A percentile compares a stretch with the other conserved stretches of the same genome.
Conservation (phyloP, 2,797 vertebrate genomes). For the Propithecus deckenii region DNA sequence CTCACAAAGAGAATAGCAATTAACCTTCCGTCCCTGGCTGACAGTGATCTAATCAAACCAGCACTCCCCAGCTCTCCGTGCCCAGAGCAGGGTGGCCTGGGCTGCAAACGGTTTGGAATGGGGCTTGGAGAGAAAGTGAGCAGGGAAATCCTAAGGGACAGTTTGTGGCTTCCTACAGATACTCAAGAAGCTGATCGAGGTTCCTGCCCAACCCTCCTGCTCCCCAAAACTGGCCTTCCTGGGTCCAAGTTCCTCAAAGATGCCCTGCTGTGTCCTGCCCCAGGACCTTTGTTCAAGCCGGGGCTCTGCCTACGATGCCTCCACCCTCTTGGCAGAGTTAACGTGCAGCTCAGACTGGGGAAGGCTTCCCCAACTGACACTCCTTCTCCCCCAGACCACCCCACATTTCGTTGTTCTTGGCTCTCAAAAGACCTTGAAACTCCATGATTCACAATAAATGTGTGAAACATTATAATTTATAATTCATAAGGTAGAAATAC, state of each 20-base stretch:
- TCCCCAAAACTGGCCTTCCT: neutral
- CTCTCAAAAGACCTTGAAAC: neutral
- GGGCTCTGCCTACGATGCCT: neutral
- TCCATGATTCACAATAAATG: neutral
- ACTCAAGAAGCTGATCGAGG: neutral
- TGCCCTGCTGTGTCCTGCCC: neutral
- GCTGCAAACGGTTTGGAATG: neutral
- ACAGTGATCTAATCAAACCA: slow-evolving; percentile 87
- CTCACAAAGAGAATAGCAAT: slow-evolving; percentile 86
- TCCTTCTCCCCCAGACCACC: neutral
- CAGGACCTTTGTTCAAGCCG: neutral
- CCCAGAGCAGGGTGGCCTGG: neutral
- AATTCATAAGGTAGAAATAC: neutral
- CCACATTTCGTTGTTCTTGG: neutral
- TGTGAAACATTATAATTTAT: neutral
- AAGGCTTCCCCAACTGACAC: neutral
- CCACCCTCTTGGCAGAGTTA: neutral
- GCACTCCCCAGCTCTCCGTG: neutral
- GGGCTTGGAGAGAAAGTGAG: neutral
- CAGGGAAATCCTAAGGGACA: rapidly evolving
- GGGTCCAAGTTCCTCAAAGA: neutral
- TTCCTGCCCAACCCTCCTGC: neutral
- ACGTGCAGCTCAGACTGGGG: neutral
- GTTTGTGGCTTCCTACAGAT: neutral
- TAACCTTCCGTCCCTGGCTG: slow-evolving; percentile 86